Evolutionary conservation across 2,797 vertebrate species (phyloP).

Genomic region (Gephyroberyx darwinii): DNA sequence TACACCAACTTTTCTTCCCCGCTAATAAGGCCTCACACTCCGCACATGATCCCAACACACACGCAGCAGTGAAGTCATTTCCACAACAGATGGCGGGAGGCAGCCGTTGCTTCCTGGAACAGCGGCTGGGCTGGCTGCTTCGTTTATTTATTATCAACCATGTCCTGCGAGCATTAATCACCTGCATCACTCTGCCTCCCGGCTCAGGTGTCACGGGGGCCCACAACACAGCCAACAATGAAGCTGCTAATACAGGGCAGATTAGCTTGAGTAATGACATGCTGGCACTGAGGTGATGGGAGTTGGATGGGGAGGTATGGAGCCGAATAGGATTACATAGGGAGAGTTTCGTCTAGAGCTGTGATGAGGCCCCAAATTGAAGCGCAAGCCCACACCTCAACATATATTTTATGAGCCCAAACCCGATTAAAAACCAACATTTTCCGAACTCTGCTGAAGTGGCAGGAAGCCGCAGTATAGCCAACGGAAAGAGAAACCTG

Average conservation of each 20-base stretch:
- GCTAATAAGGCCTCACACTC: background rate
- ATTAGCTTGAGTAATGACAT: slow-evolving; percentile 44
- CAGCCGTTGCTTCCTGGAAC: slow-evolving; percentile 33
- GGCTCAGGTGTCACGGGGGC: slow-evolving; percentile 64
- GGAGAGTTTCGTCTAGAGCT: background rate
- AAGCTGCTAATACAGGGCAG: slow-evolving; percentile 38
- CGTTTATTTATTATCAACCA: slow-evolving; percentile 67
- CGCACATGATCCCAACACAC: slow-evolving; percentile 18
- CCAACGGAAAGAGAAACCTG: background rate
- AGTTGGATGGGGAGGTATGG: slow-evolving; percentile 7
- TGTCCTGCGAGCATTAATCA: slow-evolving; percentile 67
- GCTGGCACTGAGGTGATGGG: slow-evolving; percentile 36
- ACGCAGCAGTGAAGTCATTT: slow-evolving; percentile 45
- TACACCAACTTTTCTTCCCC: background rate
- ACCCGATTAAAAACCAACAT: background rate
- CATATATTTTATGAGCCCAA: slow-evolving; percentile 21
- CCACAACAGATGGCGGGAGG: slow-evolving; percentile 69
- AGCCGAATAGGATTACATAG: background rate
- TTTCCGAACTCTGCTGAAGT: background rate
- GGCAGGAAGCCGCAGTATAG: background rate
- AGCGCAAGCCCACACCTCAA: background rate
- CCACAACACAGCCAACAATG: slow-evolving; percentile 36
- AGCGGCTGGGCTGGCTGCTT: slow-evolving; percentile 47
- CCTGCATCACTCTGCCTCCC: slow-evolving; percentile 47
- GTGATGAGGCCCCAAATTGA: slow-evolving; percentile 29